Conservation (phyloP, 2,797 vertebrate species). For the Dermochelys coriacea region DNA sequence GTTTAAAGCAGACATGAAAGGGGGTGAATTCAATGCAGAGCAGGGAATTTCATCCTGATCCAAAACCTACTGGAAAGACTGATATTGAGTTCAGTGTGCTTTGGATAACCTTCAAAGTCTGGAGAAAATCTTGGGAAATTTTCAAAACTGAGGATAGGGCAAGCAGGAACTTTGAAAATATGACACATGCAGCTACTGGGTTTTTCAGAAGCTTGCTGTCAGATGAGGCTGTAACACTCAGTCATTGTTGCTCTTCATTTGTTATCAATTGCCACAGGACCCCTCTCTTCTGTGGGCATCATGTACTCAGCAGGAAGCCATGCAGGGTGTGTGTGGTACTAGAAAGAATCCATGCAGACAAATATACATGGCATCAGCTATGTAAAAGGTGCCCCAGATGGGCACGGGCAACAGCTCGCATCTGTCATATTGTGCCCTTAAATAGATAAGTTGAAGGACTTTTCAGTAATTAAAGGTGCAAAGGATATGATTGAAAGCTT, state of each 20-base stretch:
- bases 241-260: neutral
- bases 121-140: neutral
- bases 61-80: neutral
- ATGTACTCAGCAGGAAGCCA: neutral
- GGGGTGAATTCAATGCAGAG: neutral
- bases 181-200: neutral
- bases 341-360: neutral
- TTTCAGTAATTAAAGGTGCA: slow-evolving; percentile 53
- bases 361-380: accelerated
- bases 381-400: neutral
- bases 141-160: neutral
- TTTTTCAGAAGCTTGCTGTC: neutral
- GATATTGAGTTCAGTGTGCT: neutral
- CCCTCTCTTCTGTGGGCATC: neutral
- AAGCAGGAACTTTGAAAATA: neutral
- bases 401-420: slow-evolving; percentile 31
- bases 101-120: neutral
- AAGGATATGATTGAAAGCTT: slow-evolving; percentile 59
- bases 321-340: accelerated
- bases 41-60: neutral
- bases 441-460: slow-evolving; percentile 60
- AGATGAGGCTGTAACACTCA: neutral
- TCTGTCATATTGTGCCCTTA: slow-evolving; percentile 42
- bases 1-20: neutral
- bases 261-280: neutral